Base-by-base conservation (phyloP, 2,113 vertebrate genomes). In the Cairina moschata region DNA sequence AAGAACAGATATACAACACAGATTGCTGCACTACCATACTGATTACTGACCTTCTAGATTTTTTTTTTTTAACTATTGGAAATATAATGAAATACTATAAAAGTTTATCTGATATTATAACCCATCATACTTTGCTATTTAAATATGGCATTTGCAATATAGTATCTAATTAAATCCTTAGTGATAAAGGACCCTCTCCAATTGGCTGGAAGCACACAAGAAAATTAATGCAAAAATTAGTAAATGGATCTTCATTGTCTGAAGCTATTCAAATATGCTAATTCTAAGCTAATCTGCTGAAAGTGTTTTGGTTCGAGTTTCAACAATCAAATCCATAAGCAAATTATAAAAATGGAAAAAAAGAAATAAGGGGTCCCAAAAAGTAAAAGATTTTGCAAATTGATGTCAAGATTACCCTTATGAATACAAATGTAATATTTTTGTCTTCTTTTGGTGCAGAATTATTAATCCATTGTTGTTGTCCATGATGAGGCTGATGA, bases 141-240 rank as follows among this genome's bases (percentile, higher is more conserved):
- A 93, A 93, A 95, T 63, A 90, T 31, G 56, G 26, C 8, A 86
- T 90, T 91, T 55, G 40, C 83, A 88, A 83, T 48, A 52, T 1
- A 86, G 67, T 59, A 62, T 38, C 81, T 90, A 46, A 91, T 77
- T 77, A 95, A 83, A 94, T 85, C 4, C 91, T 56, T 86, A 73
- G 22, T 66, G 67, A 65, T 67, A 74, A 95, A 16, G 17, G 25
- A 85, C 20, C 8, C 22, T 68, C 40, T 80, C 59, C 36, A 76
- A 75, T 3, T 63, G 56, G 81, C 58, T 93, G 31, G 55, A 90
- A 91, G 84, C 18, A 54, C 50, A 85, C 58, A 72, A 90, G 40
- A 78, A 91, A 95, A 91, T 85, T 31, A 91, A 92, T 87, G 82
- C 4, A 69, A 90, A 75, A 79, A 88, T 46, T 62, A 71, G n/a